Percentiles rank a stretch among this genome's conserved stretches.
Conservation (phyloP, 1,140 invertebrate genomes). For the Harlomillsia oculata region DNA sequence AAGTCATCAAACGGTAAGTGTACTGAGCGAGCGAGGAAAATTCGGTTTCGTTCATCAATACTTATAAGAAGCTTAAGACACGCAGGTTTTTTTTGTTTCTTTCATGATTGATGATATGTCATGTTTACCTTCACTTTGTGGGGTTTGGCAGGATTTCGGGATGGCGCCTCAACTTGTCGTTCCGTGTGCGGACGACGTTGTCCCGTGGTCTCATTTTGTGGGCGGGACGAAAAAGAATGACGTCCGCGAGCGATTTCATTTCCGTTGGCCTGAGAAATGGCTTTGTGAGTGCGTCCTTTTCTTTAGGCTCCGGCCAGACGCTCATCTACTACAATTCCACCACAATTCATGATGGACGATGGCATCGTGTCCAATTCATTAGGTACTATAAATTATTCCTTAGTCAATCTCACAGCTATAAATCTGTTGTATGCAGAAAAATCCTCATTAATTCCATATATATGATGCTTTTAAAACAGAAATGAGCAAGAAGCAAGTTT, state of each 20-base stretch:
- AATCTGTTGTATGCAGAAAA: too few species aligned
- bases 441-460: too few species aligned
- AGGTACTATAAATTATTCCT: too few species aligned
- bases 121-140: too few species aligned
- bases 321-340: slow-evolving; percentile 70
- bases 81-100: too few species aligned
- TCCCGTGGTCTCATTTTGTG: slow-evolving; percentile 75
- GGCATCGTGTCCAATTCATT: slow-evolving; percentile 77
- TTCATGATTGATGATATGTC: too few species aligned
- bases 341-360: slow-evolving; percentile 80
- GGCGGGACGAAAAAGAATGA: slow-evolving; percentile 62
- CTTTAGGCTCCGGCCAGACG: slow-evolving; percentile 39
- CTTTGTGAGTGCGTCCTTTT: slow-evolving; percentile 49
- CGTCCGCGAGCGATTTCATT: slow-evolving; percentile 57
- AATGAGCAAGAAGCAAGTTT: slow-evolving; percentile 74
- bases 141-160: slow-evolving; percentile 57
- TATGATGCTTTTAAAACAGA: too few species aligned
- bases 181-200: slow-evolving; percentile 55
- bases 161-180: slow-evolving; percentile 67
- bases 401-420: too few species aligned
- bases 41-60: too few species aligned
- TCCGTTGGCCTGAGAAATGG: slow-evolving; percentile 73
- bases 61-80: too few species aligned
- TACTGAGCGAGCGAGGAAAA: too few species aligned
- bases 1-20: slow-evolving; percentile 57